Evolutionary conservation across 2,113 vertebrate species (phyloP).

Genomic region (Bucco capensis): DNA sequence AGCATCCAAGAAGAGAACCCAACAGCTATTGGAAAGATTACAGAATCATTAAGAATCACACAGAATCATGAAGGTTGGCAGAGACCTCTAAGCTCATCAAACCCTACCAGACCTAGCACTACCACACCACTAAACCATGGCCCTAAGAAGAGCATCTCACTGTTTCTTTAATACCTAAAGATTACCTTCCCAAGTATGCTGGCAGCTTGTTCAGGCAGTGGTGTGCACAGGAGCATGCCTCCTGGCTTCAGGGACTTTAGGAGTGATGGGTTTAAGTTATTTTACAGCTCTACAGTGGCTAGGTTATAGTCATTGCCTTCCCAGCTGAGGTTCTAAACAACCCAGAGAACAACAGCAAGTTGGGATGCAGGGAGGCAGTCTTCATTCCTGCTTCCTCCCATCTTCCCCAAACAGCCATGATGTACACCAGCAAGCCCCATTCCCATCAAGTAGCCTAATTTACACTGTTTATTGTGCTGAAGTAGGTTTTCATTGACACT

Average conservation of each 20-base stretch:
- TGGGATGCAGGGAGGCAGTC: neutral
- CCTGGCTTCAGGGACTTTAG: neutral
- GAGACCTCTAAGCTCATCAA: too few species aligned
- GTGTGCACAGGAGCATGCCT: too few species aligned
- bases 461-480: neutral
- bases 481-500: neutral
- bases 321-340: neutral
- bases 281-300: neutral
- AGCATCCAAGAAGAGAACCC: neutral
- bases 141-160: too few species aligned
- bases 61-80: too few species aligned
- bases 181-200: too few species aligned
- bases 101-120: too few species aligned
- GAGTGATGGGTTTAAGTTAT: neutral
- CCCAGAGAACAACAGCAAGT: neutral
- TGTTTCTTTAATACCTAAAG: too few species aligned
- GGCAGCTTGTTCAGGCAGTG: too few species aligned
- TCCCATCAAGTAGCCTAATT: neutral
- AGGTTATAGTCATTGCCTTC: neutral
- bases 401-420: neutral
- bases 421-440: neutral
- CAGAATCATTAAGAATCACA: neutral
- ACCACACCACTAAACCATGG: too few species aligned
- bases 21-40: neutral
- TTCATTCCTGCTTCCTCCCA: neutral